A percentile compares a stretch with the other conserved stretches of the same genome.
Evolutionary conservation across 2,888 invertebrate genomes (phyloP).

Genomic region (Caenorhabditis sp.): DNA sequence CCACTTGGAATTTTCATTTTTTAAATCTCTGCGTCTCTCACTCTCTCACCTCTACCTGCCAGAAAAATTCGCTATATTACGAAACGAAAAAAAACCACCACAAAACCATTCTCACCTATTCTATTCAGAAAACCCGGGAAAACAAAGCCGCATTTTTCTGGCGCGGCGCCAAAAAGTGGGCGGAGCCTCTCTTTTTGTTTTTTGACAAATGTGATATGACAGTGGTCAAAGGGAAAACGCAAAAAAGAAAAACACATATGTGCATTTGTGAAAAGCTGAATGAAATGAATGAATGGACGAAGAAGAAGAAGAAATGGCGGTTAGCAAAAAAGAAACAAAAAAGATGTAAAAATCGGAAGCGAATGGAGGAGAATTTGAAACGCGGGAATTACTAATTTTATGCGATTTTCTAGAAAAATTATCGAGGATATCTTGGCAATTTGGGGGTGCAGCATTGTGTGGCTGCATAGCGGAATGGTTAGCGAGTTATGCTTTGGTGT

Average conservation of each 20-base stretch:
- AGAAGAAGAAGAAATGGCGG: background rate
- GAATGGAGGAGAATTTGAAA: background rate
- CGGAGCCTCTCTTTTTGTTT: background rate
- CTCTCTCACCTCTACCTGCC: too few species aligned
- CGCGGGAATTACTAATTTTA: background rate
- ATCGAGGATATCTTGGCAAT: background rate
- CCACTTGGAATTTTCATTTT: too few species aligned
- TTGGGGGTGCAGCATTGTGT: background rate
- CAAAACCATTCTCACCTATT: background rate
- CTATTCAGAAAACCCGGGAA: background rate
- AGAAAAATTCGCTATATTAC: too few species aligned
- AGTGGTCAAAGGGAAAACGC: background rate
- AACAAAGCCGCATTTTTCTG: background rate
- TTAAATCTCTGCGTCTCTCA: too few species aligned
- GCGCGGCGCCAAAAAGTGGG: background rate
- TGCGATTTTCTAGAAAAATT: background rate
- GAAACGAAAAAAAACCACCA: background rate
- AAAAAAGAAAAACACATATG: background rate
- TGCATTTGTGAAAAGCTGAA: conserved; percentile 1
- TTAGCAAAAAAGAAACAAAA: background rate
- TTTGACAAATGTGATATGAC: conserved; percentile 1
- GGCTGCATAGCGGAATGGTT: too few species aligned
- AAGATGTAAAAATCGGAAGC: background rate
- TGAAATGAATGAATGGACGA: background rate
- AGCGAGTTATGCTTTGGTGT: too few species aligned